phyloP scores from a whole-genome alignment of 2,113 vertebrate species.

The Rhinogobius similis region DNA sequence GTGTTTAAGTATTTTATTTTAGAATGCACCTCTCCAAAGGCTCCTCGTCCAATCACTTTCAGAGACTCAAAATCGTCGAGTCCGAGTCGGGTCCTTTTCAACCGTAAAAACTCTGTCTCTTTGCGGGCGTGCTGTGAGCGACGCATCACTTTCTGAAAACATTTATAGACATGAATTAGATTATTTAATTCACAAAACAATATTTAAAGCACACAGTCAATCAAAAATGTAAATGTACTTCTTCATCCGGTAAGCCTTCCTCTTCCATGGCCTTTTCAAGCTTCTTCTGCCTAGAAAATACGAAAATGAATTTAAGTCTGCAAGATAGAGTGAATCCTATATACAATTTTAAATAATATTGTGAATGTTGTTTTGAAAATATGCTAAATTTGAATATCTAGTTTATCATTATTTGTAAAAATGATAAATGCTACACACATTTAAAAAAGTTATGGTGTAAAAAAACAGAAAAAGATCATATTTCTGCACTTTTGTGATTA shows the following conservation, averaged over 20 bases:
- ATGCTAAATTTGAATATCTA: too few relatives aligned
- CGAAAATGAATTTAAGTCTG: not conserved
- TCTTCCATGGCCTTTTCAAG: conserved; percentile 98
- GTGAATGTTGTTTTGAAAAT: too few relatives aligned
- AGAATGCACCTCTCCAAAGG: conserved; percentile 90
- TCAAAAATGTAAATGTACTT: conserved; percentile 72
- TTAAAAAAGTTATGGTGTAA: too few relatives aligned
- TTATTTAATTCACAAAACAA: not conserved
- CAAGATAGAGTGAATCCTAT: too few relatives aligned
- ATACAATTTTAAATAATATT: too few relatives aligned
- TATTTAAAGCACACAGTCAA: not conserved
- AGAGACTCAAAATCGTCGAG: conserved; percentile 96
- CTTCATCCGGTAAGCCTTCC: conserved; percentile 93
- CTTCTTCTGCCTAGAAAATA: conserved; percentile 86
- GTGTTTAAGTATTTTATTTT: too few relatives aligned
- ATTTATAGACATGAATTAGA: not conserved
- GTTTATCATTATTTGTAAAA: too few relatives aligned
- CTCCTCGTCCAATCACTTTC: conserved; percentile 97
- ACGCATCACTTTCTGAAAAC: conserved; percentile 88
- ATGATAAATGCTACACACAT: too few relatives aligned
- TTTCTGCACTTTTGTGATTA: too few relatives aligned
- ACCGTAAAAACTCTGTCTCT: conserved; percentile 93
- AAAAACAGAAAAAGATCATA: too few relatives aligned
- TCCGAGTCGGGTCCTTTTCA: conserved; percentile 94
- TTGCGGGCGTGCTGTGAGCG: conserved; percentile 95